A percentile compares a stretch with the other conserved stretches of the same genome.
These are phyloP conservation scores for Boulengeromyrus knoepffleri DNA, from an alignment of 2,113 vertebrate genomes.

Conservation along the genomic window DNA sequence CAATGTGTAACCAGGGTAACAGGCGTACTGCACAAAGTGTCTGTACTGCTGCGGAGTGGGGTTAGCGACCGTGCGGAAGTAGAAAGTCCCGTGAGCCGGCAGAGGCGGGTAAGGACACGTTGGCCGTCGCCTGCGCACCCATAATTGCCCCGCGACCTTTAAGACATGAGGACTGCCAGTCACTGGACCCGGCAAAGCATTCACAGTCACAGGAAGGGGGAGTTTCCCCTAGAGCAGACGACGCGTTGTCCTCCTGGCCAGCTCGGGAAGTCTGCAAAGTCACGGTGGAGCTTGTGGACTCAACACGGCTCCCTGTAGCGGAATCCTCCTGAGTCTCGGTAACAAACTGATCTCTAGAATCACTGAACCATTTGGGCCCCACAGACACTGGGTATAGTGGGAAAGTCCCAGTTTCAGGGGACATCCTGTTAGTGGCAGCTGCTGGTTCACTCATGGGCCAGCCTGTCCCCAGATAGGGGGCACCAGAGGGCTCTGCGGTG, in stretches of 20 bases:
- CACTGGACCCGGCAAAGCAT: neutral
- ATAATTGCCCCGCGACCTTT: neutral
- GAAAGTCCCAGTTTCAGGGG: neutral
- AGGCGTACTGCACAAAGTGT: slow-evolving; percentile 55
- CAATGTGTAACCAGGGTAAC: slow-evolving; percentile 54
- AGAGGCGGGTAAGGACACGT: slow-evolving; percentile 50
- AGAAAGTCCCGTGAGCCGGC: slow-evolving; percentile 53
- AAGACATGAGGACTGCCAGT: neutral
- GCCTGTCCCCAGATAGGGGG: neutral
- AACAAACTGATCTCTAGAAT: neutral
- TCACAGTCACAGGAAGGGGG: neutral
- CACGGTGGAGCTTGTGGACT: neutral
- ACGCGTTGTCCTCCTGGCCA: neutral
- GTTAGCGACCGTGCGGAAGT: slow-evolving; percentile 45
- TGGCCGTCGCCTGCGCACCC: slow-evolving; percentile 23
- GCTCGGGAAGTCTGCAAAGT: neutral
- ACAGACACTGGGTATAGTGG: neutral
- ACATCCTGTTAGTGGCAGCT: neutral
- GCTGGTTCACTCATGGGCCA: neutral
- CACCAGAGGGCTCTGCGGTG: neutral
- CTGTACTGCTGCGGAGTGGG: slow-evolving; percentile 41
- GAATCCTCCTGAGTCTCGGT: neutral
- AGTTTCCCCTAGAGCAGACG: neutral
- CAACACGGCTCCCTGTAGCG: neutral
- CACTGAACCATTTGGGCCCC: neutral